Evolutionary conservation across 2,113 vertebrate genomes (phyloP).

Genomic region (Corynorhinus townsendii): DNA sequence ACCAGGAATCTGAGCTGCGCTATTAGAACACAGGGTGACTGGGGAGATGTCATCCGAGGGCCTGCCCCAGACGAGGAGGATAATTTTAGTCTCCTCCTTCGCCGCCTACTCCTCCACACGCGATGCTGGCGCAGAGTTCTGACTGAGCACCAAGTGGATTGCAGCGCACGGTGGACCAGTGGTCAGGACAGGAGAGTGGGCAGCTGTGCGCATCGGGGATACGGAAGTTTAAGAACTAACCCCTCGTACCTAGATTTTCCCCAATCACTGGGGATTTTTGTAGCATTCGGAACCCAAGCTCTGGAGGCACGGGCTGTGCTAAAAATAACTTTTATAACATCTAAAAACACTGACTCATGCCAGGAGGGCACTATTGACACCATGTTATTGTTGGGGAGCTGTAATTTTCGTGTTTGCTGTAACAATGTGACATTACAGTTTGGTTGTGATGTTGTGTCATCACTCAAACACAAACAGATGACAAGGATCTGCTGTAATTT

Average conservation of each 20-base stretch:
- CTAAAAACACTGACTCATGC: constrained; percentile 66
- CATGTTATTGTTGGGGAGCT: constrained; percentile 60
- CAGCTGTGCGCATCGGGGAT: not conserved
- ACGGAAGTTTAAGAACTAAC: not conserved
- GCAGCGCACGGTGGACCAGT: not conserved
- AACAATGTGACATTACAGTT: constrained; percentile 65
- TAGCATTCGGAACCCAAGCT: constrained; percentile 32
- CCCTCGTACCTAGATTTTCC: not conserved
- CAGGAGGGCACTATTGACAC: constrained; percentile 61
- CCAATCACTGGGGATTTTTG: not conserved
- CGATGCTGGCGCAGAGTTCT: not conserved
- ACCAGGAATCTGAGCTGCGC: not conserved
- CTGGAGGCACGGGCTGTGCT: not conserved
- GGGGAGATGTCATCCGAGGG: constrained; percentile 59
- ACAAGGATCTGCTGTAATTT: constrained; percentile 30
- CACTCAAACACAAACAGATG: constrained; percentile 61
- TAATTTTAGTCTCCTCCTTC: constrained; percentile 73
- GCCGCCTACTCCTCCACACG: not conserved
- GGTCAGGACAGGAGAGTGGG: not conserved
- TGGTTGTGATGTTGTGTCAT: constrained; percentile 59
- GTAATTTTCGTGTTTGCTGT: constrained; percentile 69
- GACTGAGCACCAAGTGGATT: not conserved
- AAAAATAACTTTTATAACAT: constrained; percentile 64
- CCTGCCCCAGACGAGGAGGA: constrained; percentile 49
- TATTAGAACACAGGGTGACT: constrained; percentile 5